Percentiles rank a stretch among this genome's conserved stretches.
Evolutionary conservation across 2,797 vertebrate genomes (phyloP).

Genomic region (Neosilurus hyrtlii): DNA sequence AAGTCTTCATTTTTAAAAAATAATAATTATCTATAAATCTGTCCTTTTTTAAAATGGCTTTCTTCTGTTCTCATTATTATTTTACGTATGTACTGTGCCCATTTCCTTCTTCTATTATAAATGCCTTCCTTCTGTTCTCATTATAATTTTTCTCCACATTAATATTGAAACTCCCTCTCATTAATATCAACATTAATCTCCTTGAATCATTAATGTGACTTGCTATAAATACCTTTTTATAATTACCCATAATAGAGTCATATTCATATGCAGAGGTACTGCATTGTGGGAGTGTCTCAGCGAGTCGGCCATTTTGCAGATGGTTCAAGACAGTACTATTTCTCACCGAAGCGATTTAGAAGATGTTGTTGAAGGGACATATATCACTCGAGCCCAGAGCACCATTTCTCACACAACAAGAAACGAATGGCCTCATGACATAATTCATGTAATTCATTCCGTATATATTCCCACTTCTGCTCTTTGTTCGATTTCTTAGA

Average conservation of each 20-base stretch:
- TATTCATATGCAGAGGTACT: conserved; percentile 22
- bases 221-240: conserved; percentile 48
- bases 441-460: conserved; percentile 8
- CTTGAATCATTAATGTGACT: conserved; percentile 37
- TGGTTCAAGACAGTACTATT: conserved; percentile 36
- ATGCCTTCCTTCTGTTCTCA: too few relatives aligned
- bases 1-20: neutral
- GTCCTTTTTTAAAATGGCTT: neutral
- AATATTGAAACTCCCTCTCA: conserved; percentile 42
- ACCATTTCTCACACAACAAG: conserved; percentile 14
- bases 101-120: too few relatives aligned
- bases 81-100: neutral
- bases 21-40: neutral
- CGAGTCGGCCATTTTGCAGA: conserved; percentile 24
- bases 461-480: neutral
- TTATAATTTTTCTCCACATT: conserved; percentile 22
- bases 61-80: neutral
- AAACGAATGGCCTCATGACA: neutral
- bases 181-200: conserved; percentile 38
- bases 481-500: neutral
- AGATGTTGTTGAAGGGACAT: conserved; percentile 17
- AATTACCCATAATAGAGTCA: conserved; percentile 37
- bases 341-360: conserved; percentile 23
- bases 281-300: neutral
- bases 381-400: conserved; percentile 27